A percentile compares a stretch with the other conserved stretches of the same genome.
Evolutionary conservation across 2,113 vertebrate genomes (phyloP).

Genomic region (Octodon degus): DNA sequence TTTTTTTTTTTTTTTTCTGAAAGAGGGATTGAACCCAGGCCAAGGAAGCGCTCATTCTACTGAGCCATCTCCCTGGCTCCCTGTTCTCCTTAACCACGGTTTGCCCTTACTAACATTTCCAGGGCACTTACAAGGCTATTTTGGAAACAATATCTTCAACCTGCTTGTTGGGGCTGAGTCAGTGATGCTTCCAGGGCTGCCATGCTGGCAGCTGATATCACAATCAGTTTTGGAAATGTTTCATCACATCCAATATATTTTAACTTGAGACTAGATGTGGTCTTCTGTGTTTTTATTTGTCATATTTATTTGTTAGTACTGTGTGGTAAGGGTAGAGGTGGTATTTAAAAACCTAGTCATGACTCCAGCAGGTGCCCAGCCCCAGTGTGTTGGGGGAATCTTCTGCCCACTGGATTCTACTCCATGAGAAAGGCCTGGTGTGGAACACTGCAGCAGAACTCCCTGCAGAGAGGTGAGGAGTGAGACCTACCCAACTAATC

Average conservation of each 20-base stretch:
- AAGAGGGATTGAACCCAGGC: too few relatives aligned
- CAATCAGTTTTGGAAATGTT: background rate
- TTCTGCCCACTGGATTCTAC: too few relatives aligned
- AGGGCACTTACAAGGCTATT: background rate
- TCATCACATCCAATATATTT: background rate
- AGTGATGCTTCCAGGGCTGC: background rate
- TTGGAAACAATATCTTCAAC: background rate
- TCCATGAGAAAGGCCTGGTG: too few relatives aligned
- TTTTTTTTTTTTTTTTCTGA: too few relatives aligned
- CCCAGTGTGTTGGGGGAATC: too few relatives aligned
- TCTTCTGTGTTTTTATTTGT: background rate
- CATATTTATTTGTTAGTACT: background rate
- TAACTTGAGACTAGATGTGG: background rate
- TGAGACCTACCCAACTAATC: too few relatives aligned
- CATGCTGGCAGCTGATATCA: background rate
- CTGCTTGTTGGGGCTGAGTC: background rate
- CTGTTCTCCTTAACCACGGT: background rate
- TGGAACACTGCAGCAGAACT: too few relatives aligned
- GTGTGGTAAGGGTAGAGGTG: background rate
- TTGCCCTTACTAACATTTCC: background rate
- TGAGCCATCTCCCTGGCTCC: too few relatives aligned
- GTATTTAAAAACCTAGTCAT: background rate
- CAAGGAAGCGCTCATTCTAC: too few relatives aligned
- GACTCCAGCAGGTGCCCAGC: too few relatives aligned
- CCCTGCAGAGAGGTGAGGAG: too few relatives aligned